These are phyloP conservation scores for Spicauda simplicius DNA, from an alignment of 2,888 invertebrate species.

Conservation along the genomic window DNA sequence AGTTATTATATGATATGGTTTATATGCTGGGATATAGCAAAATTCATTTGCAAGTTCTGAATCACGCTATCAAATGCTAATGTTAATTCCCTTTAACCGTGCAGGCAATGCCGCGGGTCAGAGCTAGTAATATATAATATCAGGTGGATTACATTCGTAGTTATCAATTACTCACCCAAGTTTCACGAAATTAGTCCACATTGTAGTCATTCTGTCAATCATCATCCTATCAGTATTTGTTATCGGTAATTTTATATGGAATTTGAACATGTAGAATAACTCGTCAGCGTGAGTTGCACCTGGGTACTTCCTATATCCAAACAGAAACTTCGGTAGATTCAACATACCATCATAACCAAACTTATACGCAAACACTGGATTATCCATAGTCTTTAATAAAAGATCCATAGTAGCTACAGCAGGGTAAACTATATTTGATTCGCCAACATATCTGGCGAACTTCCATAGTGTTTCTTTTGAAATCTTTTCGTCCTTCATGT, in stretches of 20 bases:
- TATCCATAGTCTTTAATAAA: conserved; percentile 52
- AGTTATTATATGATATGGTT: no score
- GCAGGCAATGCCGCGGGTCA: no score
- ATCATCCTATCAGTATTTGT: conserved; percentile 56
- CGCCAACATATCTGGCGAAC: conserved; percentile 69
- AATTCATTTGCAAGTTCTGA: no score
- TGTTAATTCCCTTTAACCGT: no score
- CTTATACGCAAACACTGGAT: conserved; percentile 65
- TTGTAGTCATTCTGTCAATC: conserved; percentile 58
- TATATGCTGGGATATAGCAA: no score
- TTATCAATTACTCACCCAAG: conserved; percentile 57
- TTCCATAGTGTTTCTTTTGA: conserved; percentile 62
- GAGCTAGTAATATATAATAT: no score
- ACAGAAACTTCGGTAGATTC: conserved; percentile 64
- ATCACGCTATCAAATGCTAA: no score
- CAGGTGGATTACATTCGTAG: no score
- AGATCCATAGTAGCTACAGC: conserved; percentile 61
- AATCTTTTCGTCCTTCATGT: conserved; percentile 68
- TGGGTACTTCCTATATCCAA: conserved; percentile 55
- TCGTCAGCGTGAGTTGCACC: conserved; percentile 78
- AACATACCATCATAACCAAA: conserved; percentile 68
- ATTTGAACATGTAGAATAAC: conserved; percentile 73
- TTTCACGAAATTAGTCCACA: conserved; percentile 79
- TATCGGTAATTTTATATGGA: conserved; percentile 51
- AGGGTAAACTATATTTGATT: conserved; percentile 66